These are phyloP conservation scores for Miltochrista miniata DNA, from an alignment of 2,888 invertebrate species.

Conservation along the genomic window DNA sequence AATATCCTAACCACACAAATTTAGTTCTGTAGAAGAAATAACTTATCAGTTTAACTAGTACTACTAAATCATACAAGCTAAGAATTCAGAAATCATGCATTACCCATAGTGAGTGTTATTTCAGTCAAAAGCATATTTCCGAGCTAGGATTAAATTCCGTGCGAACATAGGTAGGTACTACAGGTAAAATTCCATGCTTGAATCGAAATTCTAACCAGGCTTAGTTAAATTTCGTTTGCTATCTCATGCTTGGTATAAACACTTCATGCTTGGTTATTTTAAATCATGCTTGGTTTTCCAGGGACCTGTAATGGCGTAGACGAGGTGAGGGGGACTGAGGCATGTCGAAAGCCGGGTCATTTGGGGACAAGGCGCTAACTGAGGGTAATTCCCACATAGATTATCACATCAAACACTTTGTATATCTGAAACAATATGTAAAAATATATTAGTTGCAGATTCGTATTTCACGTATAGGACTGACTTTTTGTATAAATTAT, in stretches of 20 bases:
- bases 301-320: slow-evolving; percentile 92
- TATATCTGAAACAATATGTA: slow-evolving; percentile 80
- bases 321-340: slow-evolving; percentile 87
- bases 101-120: slow-evolving; percentile 5
- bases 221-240: background rate
- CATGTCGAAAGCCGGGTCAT: slow-evolving; percentile 89
- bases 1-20: too few species aligned
- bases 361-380: slow-evolving; percentile 72
- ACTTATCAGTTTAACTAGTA: too few species aligned
- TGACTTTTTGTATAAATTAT: too few species aligned
- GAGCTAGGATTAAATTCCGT: slow-evolving; percentile 3
- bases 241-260: slow-evolving; percentile 2
- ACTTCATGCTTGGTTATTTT: slow-evolving; percentile 28
- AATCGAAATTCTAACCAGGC: background rate
- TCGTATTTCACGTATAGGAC: background rate
- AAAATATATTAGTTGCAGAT: slow-evolving; percentile 30
- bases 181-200: slow-evolving; percentile 3
- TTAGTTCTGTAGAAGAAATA: too few species aligned
- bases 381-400: slow-evolving; percentile 71
- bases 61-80: background rate
- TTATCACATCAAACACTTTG: slow-evolving; percentile 82
- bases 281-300: slow-evolving; percentile 63
- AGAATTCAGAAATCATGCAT: slow-evolving; percentile 7
- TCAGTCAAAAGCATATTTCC: slow-evolving; percentile 4
- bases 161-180: background rate